A percentile compares a stretch with the other conserved stretches of the same genome.
These are phyloP conservation scores for Drosophila anomalata DNA, from an alignment of 2,888 invertebrate species.

Conservation along the genomic window DNA sequence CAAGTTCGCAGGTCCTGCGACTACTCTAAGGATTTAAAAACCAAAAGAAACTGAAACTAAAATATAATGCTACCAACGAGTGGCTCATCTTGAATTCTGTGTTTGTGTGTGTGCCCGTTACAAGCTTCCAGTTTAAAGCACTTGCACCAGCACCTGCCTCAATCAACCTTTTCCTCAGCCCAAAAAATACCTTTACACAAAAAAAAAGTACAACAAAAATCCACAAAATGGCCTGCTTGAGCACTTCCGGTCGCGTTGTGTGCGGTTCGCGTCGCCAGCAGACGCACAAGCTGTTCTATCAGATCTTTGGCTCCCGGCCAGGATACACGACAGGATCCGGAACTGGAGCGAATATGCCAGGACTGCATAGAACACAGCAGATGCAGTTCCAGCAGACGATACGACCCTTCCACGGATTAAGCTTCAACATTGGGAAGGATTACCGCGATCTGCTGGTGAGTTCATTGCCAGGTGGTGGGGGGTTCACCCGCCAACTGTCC, in stretches of 20 bases:
- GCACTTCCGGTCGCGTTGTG: constrained; percentile 82
- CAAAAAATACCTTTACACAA: constrained; percentile 1
- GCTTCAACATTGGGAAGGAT: constrained; percentile 60
- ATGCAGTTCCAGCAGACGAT: constrained; percentile 48
- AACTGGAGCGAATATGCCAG: constrained; percentile 6
- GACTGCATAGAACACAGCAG: constrained; percentile 14
- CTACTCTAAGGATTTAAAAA: not conserved
- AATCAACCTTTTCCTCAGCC: constrained; percentile 3
- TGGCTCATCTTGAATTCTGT: constrained; percentile 31
- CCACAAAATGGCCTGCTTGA: constrained; percentile 80
- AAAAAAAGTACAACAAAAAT: constrained; percentile 11
- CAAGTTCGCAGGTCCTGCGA: constrained; percentile 26
- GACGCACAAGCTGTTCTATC: constrained; percentile 77
- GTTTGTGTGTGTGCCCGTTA: constrained; percentile 10
- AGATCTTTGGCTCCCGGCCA: constrained; percentile 61
- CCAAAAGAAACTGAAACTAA: constrained; percentile 3
- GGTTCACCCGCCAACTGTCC: constrained; percentile 21
- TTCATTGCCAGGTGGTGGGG: constrained; percentile 35
- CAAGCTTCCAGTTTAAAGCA: constrained; percentile 1
- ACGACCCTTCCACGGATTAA: constrained; percentile 74
- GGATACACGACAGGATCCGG: constrained; percentile 24
- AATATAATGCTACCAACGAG: constrained; percentile 26
- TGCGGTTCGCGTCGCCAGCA: constrained; percentile 78
- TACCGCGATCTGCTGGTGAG: constrained; percentile 76
- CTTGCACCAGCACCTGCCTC: constrained; percentile 16